These are phyloP conservation scores for Vollenhovia emeryi DNA, from an alignment of 1,140 invertebrate genomes.

Conservation along the genomic window DNA sequence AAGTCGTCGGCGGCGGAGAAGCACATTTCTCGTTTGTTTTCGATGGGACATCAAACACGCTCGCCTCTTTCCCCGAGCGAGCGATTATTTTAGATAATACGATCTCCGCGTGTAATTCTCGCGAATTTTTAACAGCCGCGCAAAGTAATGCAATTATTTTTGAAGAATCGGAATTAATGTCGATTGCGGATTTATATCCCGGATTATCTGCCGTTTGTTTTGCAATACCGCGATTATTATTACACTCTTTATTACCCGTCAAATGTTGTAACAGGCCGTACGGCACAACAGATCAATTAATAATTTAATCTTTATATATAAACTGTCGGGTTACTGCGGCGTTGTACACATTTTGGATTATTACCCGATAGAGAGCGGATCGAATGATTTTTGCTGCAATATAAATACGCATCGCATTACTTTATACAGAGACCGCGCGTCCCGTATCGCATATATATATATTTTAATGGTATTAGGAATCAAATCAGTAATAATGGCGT, in stretches of 20 bases:
- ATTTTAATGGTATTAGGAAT: slow-evolving; percentile 44
- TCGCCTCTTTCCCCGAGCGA: neutral
- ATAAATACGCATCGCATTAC: slow-evolving; percentile 57
- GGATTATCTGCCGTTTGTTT: slow-evolving; percentile 41
- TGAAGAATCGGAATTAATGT: slow-evolving; percentile 51
- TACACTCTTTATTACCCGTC: slow-evolving; percentile 54
- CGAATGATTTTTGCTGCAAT: slow-evolving; percentile 53
- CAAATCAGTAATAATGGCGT: slow-evolving; percentile 41
- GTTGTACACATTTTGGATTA: slow-evolving; percentile 57
- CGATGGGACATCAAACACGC: neutral
- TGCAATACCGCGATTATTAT: slow-evolving; percentile 48
- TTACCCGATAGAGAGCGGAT: slow-evolving; percentile 16
- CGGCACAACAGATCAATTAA: slow-evolving; percentile 55
- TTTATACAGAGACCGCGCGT: slow-evolving; percentile 32
- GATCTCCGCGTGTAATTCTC: neutral
- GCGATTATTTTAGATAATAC: slow-evolving; percentile 9
- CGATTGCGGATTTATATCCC: slow-evolving; percentile 50
- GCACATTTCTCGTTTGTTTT: neutral
- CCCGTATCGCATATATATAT: neutral
- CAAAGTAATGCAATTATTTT: slow-evolving; percentile 72
- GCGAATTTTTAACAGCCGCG: neutral
- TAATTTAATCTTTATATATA: slow-evolving; percentile 60
- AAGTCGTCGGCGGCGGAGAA: neutral
- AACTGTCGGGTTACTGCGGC: slow-evolving; percentile 45
- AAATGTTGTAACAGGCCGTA: slow-evolving; percentile 32